Evolutionary conservation across 2,797 vertebrate genomes (phyloP).

Genomic region (Tapirus indicus): DNA sequence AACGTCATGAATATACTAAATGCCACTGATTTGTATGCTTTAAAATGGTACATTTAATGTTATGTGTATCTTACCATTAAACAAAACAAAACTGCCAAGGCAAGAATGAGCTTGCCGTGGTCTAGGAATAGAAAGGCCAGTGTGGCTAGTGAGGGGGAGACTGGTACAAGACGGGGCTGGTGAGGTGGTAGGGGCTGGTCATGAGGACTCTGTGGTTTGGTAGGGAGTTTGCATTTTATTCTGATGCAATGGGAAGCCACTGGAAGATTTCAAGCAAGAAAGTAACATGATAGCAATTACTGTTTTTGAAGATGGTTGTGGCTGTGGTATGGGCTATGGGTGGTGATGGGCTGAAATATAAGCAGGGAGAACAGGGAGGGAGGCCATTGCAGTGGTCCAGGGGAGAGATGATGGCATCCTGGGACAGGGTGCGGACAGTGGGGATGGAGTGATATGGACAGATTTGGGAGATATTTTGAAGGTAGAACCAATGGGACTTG

Average conservation of each 20-base stretch:
- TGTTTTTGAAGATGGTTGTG: neutral
- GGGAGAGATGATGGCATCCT: neutral
- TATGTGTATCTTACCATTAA: neutral
- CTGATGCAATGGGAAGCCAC: neutral
- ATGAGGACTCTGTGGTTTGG: fast-evolving
- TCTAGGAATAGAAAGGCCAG: neutral
- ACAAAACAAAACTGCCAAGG: neutral
- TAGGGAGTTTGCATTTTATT: neutral
- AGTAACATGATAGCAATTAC: neutral
- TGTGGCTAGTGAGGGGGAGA: neutral
- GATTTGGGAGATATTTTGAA: neutral
- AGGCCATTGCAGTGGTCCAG: neutral
- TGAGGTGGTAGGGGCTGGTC: fast-evolving
- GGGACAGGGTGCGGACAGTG: neutral
- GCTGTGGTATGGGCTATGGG: neutral
- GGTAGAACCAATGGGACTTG: neutral
- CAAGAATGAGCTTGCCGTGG: neutral
- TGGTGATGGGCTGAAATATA: neutral
- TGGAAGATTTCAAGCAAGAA: neutral
- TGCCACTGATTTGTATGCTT: neutral
- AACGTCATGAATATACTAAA: neutral
- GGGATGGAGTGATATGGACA: neutral
- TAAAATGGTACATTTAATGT: neutral
- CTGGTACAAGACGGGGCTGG: neutral
- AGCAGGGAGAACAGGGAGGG: neutral